Evolutionary conservation across 2,113 vertebrate genomes (phyloP).

Genomic region (Calyptommatus sinebrachiatus): DNA sequence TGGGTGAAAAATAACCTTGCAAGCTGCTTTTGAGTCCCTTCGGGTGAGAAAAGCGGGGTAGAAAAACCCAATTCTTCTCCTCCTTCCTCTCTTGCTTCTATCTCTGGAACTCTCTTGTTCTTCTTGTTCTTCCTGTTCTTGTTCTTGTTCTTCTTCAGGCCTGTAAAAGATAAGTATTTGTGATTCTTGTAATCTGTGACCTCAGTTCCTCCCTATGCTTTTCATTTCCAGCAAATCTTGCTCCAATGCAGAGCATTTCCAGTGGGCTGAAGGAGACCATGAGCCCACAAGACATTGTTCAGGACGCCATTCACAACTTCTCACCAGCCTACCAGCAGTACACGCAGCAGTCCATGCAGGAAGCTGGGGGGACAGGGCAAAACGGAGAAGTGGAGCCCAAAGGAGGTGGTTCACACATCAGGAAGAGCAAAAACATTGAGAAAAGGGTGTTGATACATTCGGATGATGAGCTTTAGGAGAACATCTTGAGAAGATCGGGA

Average conservation of each 20-base stretch:
- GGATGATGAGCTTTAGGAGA: slow-evolving; percentile 86
- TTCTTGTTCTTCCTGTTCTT: no score
- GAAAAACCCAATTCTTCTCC: no score
- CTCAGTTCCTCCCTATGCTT: not conserved
- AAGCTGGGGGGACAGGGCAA: slow-evolving; percentile 52
- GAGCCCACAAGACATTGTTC: slow-evolving; percentile 90
- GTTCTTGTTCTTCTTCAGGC: no score
- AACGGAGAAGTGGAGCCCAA: slow-evolving; percentile 64
- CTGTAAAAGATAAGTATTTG: no score
- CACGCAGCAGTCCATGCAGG: slow-evolving; percentile 88
- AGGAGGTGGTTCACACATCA: slow-evolving; percentile 22
- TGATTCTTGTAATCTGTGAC: not conserved
- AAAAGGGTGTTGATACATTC: slow-evolving; percentile 89
- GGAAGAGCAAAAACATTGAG: slow-evolving; percentile 78
- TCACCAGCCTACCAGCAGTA: slow-evolving; percentile 88
- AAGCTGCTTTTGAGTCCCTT: no score
- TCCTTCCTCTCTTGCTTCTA: no score
- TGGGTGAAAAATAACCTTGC: no score
- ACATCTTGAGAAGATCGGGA: fast-evolving
- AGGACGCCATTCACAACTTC: slow-evolving; percentile 93
- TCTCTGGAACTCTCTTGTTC: no score
- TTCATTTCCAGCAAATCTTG: slow-evolving; percentile 71
- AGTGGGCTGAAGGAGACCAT: slow-evolving; percentile 92
- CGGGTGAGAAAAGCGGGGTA: no score
- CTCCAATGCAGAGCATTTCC: slow-evolving; percentile 94